Evolutionary conservation across 2,888 invertebrate species (phyloP).

Genomic region (Rotaria magnacalcarata): DNA sequence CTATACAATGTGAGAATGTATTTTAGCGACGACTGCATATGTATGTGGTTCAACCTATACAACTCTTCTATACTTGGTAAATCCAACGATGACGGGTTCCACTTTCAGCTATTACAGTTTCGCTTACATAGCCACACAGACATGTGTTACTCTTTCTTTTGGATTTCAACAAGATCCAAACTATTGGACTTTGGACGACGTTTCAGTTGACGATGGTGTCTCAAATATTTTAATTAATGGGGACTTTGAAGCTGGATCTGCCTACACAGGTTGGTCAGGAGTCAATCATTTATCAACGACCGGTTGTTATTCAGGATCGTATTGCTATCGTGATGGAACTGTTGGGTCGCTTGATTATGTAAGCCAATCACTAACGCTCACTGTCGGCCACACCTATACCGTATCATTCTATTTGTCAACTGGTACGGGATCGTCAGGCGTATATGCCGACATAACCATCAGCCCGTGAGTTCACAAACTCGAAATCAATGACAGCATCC

Average conservation of each 20-base stretch:
- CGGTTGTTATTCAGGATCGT: neutral
- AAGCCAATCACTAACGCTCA: neutral
- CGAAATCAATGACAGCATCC: neutral
- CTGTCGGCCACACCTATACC: neutral
- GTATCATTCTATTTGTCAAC: neutral
- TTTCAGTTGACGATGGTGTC: no score
- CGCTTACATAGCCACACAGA: no score
- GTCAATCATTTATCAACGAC: neutral
- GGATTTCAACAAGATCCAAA: no score
- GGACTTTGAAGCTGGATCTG: neutral
- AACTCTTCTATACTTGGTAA: no score
- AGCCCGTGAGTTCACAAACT: neutral
- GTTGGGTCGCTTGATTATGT: neutral
- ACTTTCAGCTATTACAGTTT: no score
- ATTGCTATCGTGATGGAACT: neutral
- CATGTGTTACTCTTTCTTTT: no score
- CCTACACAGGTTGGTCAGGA: neutral
- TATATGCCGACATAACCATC: neutral
- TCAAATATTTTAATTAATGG: no score
- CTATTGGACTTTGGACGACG: no score
- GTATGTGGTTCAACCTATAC: no score
- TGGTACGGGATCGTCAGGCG: neutral
- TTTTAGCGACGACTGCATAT: no score
- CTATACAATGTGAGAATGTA: no score
- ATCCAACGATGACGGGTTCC: no score